Evolutionary conservation across 1,140 invertebrate genomes (phyloP), one percentile per base, ranked within the genome.

Genomic region (Drosophila paulistorum): DNA sequence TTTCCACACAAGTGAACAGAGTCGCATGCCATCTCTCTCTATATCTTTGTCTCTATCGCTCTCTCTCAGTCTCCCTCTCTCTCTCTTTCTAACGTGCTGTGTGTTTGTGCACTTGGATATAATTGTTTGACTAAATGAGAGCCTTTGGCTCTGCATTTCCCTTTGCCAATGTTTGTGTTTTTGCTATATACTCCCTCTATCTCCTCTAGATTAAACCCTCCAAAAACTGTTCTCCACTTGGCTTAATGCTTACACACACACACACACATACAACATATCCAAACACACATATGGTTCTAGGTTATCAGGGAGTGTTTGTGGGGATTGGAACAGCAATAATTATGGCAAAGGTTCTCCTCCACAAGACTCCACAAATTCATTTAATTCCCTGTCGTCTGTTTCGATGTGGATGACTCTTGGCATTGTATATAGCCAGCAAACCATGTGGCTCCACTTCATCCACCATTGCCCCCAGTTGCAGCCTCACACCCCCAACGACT

Each of bases 121-220:
- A 86, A 85, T 86, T 86, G 82, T 87, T 82, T 79, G 83, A 79
- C 79, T 86, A 86, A 86, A 86, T 86, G 82, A 86, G 82, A 81
- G 82, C 61, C 55, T 59, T 67, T 57, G 33, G 48, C 64, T 48
- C 45, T 48, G 45, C 45, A 20, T 48, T 48, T 48, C 45, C 7
- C 45, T 48, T 45, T 64, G 33, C 45, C 45, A 35, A 33, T 64
- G 62, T 51, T 42, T 64, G 62, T 37, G 74, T 62, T 74, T 60
- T 55, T 58, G 55, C 26, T 39, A 65, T 11, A 26, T n/a, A n/a
- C 35, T 55, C 20, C 14, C 23, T 39, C 23, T 20, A 61, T 33
- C 26, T 26, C 65, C 20, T 11, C 35, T 37, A 7, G 35, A 11
- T 30, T 30, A 37, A 37, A 41, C 41, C 30, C 55, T 33, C 70